Evolutionary conservation across 2,888 invertebrate genomes (phyloP).

Genomic region (Dasysyrphus tricinctus): DNA sequence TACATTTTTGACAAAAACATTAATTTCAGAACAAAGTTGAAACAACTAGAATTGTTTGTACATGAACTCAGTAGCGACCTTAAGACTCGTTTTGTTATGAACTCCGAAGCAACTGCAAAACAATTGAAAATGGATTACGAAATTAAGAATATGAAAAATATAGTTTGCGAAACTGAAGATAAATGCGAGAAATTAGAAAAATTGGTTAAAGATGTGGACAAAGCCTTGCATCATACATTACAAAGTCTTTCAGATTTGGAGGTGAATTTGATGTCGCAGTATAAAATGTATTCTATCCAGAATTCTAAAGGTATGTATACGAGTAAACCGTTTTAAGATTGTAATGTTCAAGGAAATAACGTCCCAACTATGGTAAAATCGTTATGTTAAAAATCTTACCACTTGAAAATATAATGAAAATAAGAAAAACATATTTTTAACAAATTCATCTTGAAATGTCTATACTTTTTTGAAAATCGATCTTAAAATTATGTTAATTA

Average conservation of each 20-base stretch:
- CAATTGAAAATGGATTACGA: constrained; percentile 84
- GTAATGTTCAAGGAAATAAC: too few species aligned
- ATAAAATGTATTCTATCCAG: constrained; percentile 80
- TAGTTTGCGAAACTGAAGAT: constrained; percentile 84
- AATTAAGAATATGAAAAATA: constrained; percentile 84
- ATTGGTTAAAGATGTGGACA: constrained; percentile 82
- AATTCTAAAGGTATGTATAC: constrained; percentile 80
- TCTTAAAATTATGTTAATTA: too few species aligned
- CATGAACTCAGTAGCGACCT: constrained; percentile 80
- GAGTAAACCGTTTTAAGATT: too few species aligned
- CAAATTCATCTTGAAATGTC: too few species aligned
- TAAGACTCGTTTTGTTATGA: constrained; percentile 78
- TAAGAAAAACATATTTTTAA: too few species aligned
- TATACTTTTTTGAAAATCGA: too few species aligned
- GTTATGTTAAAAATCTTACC: too few species aligned
- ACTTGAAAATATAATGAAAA: too few species aligned
- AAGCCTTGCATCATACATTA: constrained; percentile 83
- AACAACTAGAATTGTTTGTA: constrained; percentile 79
- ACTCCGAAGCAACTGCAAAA: constrained; percentile 83
- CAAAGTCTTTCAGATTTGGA: constrained; percentile 84
- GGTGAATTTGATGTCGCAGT: constrained; percentile 81
- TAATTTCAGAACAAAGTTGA: constrained; percentile 79
- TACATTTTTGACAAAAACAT: not conserved
- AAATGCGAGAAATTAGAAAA: constrained; percentile 84
- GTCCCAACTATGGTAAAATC: too few species aligned